Conservation (phyloP, 2,113 vertebrate genomes). For the Corythaeola cristata region DNA sequence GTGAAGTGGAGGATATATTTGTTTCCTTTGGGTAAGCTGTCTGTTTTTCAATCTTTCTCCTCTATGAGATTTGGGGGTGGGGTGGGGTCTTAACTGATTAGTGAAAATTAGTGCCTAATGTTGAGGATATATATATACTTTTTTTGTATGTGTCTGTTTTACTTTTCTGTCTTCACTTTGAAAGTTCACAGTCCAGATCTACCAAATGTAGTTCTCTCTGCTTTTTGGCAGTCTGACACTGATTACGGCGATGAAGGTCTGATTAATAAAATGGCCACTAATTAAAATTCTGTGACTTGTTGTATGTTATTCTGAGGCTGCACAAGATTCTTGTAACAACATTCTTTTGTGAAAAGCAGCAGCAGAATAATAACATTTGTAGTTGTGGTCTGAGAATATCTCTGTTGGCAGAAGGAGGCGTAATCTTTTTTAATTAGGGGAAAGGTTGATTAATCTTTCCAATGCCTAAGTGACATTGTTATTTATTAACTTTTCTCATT, state of each 20-base stretch:
- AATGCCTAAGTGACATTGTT: background rate
- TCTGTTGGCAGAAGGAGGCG: background rate
- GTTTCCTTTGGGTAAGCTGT: background rate
- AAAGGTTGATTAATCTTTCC: background rate
- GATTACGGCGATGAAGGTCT: background rate
- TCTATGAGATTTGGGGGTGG: background rate
- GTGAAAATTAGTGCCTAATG: background rate
- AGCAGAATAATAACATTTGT: background rate
- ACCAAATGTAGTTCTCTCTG: background rate
- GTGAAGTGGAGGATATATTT: background rate
- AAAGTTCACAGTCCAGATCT: background rate
- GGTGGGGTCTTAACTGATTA: background rate
- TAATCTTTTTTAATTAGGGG: slow-evolving; percentile 9
- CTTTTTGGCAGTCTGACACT: background rate
- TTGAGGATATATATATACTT: background rate
- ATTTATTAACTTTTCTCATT: background rate
- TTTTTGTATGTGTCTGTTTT: background rate
- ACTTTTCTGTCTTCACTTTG: background rate
- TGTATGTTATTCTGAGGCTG: background rate
- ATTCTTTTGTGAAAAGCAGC: background rate
- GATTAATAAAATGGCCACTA: background rate
- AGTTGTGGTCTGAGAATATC: background rate
- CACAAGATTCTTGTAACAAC: background rate
- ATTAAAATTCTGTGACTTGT: background rate
- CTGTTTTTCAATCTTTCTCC: background rate